These are phyloP conservation scores for Sarcophaga variegata DNA, from an alignment of 2,888 invertebrate species.

Conservation along the genomic window DNA sequence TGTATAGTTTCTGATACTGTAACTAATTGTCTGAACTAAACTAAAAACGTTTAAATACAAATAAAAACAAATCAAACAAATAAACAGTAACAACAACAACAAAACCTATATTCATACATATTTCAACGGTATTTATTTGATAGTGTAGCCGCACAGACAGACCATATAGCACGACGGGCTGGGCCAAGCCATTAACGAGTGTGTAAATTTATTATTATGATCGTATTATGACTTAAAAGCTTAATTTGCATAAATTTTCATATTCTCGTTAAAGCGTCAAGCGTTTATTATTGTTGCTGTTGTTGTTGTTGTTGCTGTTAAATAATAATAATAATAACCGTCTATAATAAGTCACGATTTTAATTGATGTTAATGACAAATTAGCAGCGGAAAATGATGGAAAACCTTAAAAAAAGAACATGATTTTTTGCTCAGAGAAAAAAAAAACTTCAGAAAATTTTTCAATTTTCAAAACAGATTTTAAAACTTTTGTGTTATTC, in stretches of 20 bases:
- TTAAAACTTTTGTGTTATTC: no score
- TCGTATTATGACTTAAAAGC: constrained; percentile 54
- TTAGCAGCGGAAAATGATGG: constrained; percentile 15
- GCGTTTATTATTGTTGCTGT: not conserved
- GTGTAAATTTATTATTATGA: constrained; percentile 52
- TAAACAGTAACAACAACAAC: no score
- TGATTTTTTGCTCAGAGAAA: no score
- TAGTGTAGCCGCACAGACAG: not conserved
- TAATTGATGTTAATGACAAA: constrained; percentile 58
- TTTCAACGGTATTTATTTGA: constrained; percentile 7
- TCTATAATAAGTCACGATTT: constrained; percentile 61
- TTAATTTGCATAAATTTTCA: constrained; percentile 64
- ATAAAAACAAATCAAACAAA: not conserved
- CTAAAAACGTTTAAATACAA: not conserved
- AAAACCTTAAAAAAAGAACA: not conserved
- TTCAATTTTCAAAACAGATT: no score
- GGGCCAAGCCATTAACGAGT: constrained; percentile 41
- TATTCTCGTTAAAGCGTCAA: constrained; percentile 3
- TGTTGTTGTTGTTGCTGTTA: constrained; percentile 35
- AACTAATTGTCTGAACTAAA: not conserved
- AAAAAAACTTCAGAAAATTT: no score
- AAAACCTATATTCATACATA: no score
- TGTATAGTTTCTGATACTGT: not conserved
- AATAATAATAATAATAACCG: constrained; percentile 1
- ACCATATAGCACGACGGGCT: no score